Evolutionary conservation across 2,797 vertebrate genomes (phyloP).

Genomic region (Brachymystax lenok): DNA sequence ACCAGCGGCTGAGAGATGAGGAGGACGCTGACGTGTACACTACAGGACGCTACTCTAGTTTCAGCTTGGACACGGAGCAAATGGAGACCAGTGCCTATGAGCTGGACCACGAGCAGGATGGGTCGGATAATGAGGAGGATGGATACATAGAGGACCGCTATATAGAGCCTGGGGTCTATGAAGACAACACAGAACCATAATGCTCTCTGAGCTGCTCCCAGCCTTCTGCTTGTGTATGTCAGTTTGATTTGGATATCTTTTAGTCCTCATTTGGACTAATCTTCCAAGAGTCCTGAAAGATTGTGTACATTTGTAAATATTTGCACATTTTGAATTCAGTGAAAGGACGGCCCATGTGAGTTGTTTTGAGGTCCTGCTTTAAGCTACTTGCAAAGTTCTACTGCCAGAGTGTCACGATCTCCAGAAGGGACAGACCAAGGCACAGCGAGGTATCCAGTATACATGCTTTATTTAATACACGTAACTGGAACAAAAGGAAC

Average conservation of each 20-base stretch:
- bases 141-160: constrained; percentile 91
- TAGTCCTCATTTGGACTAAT: too few species aligned
- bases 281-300: too few species aligned
- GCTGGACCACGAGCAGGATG: constrained; percentile 55
- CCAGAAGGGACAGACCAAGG: too few species aligned
- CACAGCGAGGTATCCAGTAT: too few species aligned
- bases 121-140: constrained; percentile 73
- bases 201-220: background rate
- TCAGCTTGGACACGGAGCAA: constrained; percentile 53
- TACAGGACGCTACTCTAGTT: constrained; percentile 46
- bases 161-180: constrained; percentile 73
- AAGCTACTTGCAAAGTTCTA: background rate
- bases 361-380: background rate
- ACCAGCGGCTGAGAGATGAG: constrained; percentile 77
- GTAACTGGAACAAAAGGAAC: too few species aligned
- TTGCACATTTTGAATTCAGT: background rate
- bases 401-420: background rate
- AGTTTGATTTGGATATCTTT: background rate
- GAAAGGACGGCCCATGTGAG: background rate
- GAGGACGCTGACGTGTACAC: constrained; percentile 60
- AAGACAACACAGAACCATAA: constrained; percentile 36
- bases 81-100: constrained; percentile 66
- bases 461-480: too few species aligned
- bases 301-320: background rate
- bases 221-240: background rate